A percentile compares a stretch with the other conserved stretches of the same genome.
These are phyloP conservation scores for Nomada ruficornis DNA, from an alignment of 2,888 invertebrate genomes.

Conservation along the genomic window DNA sequence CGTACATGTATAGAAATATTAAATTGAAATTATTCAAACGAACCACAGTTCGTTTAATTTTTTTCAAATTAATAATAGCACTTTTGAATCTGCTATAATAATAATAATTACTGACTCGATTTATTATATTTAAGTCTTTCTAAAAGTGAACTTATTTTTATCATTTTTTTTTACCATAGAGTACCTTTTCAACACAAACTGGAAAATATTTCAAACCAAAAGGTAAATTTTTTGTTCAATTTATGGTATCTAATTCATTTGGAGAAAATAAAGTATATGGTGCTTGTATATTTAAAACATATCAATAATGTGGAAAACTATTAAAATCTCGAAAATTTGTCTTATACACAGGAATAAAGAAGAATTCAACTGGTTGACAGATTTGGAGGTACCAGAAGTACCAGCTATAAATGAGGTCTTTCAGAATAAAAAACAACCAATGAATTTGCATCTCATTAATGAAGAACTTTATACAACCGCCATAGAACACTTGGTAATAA, in stretches of 20 bases:
- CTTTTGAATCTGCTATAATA: too few relatives aligned
- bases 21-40: not conserved
- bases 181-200: not conserved
- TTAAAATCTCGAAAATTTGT: not conserved
- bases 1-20: not conserved
- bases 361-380: not conserved
- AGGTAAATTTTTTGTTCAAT: conserved; percentile 16
- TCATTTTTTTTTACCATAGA: conserved; percentile 27
- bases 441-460: conserved; percentile 21
- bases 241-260: not conserved
- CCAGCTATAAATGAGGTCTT: not conserved
- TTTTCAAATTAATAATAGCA: not conserved
- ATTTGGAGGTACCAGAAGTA: not conserved
- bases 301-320: not conserved
- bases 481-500: conserved; percentile 23
- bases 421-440: not conserved
- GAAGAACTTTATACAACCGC: conserved; percentile 23
- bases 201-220: not conserved
- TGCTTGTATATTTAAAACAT: not conserved
- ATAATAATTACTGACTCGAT: too few relatives aligned
- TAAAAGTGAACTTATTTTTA: not conserved
- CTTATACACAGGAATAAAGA: not conserved
- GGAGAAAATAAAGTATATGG: not conserved
- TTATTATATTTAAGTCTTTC: too few relatives aligned
- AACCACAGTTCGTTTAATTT: not conserved